phyloP scores from a whole-genome alignment of 2,888 invertebrate species.

The Deilephila porcellus region DNA sequence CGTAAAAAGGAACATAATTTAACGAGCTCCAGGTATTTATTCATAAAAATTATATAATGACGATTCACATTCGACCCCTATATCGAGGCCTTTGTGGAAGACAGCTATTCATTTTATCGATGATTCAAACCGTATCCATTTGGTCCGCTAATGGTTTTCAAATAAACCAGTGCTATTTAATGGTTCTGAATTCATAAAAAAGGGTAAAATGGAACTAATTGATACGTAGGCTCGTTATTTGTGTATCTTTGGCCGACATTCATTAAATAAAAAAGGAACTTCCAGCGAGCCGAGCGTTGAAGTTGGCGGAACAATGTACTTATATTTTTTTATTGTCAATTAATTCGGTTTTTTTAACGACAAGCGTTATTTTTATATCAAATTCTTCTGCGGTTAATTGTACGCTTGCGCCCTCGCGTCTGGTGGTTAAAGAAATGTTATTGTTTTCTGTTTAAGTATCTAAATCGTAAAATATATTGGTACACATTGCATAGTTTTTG shows the following conservation, averaged over 20 bases:
- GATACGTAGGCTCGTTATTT: constrained; percentile 51
- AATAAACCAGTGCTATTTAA: constrained; percentile 71
- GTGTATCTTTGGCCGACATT: constrained; percentile 29
- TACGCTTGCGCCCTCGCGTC: not conserved
- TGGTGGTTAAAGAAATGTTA: not conserved
- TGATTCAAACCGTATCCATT: constrained; percentile 67
- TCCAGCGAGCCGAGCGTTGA: constrained; percentile 1
- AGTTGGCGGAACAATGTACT: constrained; percentile 9
- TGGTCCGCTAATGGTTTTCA: constrained; percentile 74
- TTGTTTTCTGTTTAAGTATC: not conserved
- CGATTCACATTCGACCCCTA: constrained; percentile 58
- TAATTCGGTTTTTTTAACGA: not conserved
- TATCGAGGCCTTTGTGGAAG: constrained; percentile 61
- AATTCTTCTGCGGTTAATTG: constrained; percentile 2
- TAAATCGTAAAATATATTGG: too few relatives aligned
- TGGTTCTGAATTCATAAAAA: constrained; percentile 65
- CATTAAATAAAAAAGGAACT: constrained; percentile 18
- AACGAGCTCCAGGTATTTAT: constrained; percentile 39
- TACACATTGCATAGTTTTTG: not conserved
- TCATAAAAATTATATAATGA: constrained; percentile 56
- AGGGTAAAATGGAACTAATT: constrained; percentile 65
- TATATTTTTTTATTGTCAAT: constrained; percentile 16
- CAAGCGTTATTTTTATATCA: constrained; percentile 5
- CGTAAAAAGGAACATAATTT: not conserved
- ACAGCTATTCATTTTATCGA: constrained; percentile 69